Evolutionary conservation across 2,797 vertebrate species (phyloP).

Genomic region (Cyclura pinguis): DNA sequence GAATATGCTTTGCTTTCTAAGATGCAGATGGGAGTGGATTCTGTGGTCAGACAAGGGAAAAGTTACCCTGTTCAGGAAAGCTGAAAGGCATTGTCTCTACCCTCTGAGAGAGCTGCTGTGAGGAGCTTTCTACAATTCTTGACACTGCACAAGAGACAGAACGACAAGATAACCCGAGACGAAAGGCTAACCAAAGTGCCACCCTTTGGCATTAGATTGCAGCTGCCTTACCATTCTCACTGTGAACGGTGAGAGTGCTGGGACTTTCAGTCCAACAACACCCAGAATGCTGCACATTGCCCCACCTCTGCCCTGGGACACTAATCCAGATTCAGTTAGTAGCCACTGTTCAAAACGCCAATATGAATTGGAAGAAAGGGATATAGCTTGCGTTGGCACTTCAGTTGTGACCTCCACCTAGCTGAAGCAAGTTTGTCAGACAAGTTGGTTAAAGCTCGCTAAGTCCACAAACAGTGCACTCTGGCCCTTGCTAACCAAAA

Average conservation of each 20-base stretch:
- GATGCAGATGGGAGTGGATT: conserved; percentile 23
- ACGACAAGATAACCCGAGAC: conserved; percentile 30
- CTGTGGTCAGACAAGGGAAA: conserved; percentile 56
- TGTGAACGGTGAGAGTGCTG: not conserved
- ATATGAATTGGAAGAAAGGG: not conserved
- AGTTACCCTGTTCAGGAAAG: conserved; percentile 47
- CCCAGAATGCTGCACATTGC: not conserved
- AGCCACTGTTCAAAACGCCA: conserved; percentile 40
- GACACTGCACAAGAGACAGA: conserved; percentile 56
- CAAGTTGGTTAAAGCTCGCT: not conserved
- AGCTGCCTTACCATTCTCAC: not conserved
- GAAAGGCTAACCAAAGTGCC: not conserved
- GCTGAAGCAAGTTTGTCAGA: conserved; percentile 34
- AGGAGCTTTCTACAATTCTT: conserved; percentile 38
- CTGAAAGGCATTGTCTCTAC: conserved; percentile 46
- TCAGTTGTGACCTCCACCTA: conserved; percentile 29
- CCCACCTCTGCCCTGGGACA: not conserved
- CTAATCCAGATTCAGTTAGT: conserved; percentile 33
- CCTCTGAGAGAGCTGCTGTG: conserved; percentile 41
- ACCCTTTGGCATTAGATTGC: not conserved
- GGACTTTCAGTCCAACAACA: not conserved
- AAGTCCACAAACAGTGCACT: conserved; percentile 8
- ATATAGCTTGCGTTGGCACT: not conserved
- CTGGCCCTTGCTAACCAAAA: not conserved
- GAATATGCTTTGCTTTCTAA: conserved; percentile 43